A percentile compares a stretch with the other conserved stretches of the same genome.
These are phyloP conservation scores for Nematolebias whitei DNA, from an alignment of 2,113 vertebrate genomes.

Conservation along the genomic window DNA sequence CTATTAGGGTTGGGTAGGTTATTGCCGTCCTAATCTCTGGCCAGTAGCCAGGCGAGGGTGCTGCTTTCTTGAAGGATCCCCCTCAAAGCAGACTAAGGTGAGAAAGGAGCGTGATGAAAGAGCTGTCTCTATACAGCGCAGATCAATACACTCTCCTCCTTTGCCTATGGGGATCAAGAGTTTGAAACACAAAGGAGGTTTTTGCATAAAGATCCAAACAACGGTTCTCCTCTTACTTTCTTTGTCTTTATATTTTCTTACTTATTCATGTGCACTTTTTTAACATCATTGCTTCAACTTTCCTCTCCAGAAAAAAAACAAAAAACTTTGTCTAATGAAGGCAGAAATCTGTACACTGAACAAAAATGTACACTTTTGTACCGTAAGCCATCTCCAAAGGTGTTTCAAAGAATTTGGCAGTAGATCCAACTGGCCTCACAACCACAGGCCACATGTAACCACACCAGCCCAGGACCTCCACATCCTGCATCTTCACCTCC, in stretches of 20 bases:
- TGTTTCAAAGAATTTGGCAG: too few species aligned
- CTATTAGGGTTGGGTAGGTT: conserved; percentile 77
- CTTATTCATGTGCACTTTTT: conserved; percentile 39
- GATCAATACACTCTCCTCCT: conserved; percentile 80
- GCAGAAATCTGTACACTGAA: conserved; percentile 27
- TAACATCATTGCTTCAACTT: conserved; percentile 51
- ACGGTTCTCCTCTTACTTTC: conserved; percentile 65
- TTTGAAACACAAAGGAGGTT: conserved; percentile 76
- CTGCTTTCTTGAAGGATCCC: conserved; percentile 79
- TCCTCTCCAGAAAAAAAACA: conserved; percentile 47
- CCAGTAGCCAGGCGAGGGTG: conserved; percentile 86
- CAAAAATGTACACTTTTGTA: too few species aligned
- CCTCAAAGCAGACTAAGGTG: conserved; percentile 78
- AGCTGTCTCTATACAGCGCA: conserved; percentile 65
- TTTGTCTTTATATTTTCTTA: conserved; percentile 49
- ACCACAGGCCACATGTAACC: too few species aligned
- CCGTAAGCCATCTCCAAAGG: too few species aligned
- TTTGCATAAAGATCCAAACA: conserved; percentile 83
- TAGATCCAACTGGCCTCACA: too few species aligned
- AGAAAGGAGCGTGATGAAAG: conserved; percentile 80
- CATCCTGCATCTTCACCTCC: too few species aligned
- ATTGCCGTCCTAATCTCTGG: conserved; percentile 79
- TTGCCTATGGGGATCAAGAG: conserved; percentile 80
- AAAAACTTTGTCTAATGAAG: conserved; percentile 60
- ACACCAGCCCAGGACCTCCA: too few species aligned